phyloP scores from a whole-genome alignment of 2,113 vertebrate species.

The Ammodramus savannarum region DNA sequence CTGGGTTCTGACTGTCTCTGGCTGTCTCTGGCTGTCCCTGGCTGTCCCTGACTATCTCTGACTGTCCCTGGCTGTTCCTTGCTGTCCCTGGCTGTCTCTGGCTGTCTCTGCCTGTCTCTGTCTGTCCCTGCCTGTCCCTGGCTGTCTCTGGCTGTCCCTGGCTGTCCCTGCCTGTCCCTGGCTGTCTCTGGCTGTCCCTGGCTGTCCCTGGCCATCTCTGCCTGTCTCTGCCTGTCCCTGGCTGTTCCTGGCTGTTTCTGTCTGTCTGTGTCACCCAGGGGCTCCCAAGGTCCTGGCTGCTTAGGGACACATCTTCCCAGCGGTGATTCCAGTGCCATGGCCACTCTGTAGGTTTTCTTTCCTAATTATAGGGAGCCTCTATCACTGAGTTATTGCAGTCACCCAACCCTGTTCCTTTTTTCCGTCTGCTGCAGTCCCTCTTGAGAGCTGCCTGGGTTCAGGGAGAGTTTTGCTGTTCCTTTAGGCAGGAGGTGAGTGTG shows the following conservation, averaged over 20 bases:
- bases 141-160: not conserved
- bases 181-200: not conserved
- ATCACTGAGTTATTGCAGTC: not conserved
- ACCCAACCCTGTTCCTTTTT: not conserved
- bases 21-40: too few species aligned
- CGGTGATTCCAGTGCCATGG: not conserved
- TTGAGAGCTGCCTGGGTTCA: not conserved
- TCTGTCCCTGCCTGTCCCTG: fast-evolving
- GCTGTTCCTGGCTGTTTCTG: not conserved
- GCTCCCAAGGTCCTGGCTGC: not conserved
- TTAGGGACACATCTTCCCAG: not conserved
- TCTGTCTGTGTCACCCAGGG: not conserved
- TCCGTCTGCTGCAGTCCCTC: not conserved
- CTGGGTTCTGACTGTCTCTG: not conserved
- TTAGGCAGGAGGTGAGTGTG: not conserved
- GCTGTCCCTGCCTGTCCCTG: too few species aligned
- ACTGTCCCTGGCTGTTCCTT: too few species aligned
- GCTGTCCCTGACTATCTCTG: too few species aligned
- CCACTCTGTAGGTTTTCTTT: not conserved
- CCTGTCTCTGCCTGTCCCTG: not conserved
- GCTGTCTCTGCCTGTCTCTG: not conserved
- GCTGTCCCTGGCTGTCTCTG: not conserved
- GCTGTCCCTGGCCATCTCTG: not conserved
- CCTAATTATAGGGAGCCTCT: not conserved
- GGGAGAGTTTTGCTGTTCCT: not conserved